Conservation (phyloP, 2,113 vertebrate species). For the Globicephala melas region DNA sequence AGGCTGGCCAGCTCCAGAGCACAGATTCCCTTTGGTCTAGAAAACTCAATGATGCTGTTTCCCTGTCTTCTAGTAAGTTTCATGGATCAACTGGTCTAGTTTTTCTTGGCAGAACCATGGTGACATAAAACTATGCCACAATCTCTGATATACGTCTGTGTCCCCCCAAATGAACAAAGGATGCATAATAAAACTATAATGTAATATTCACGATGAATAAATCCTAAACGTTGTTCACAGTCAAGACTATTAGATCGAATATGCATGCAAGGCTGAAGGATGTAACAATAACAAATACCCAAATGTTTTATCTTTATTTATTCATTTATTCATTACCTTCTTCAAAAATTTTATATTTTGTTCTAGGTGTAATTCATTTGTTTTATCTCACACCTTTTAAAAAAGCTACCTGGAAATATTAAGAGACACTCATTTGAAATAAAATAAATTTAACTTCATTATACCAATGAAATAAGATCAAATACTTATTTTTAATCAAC, state of each 20-base stretch:
- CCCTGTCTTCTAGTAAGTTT: neutral
- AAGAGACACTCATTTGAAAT: neutral
- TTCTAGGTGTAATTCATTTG: neutral
- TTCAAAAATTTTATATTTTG: conserved; percentile 20
- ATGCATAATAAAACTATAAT: neutral
- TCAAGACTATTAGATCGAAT: neutral
- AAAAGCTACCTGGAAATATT: conserved; percentile 17
- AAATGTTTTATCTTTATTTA: conserved; percentile 5
- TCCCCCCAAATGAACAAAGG: neutral
- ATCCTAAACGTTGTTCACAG: neutral
- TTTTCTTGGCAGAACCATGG: neutral
- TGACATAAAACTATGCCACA: neutral
- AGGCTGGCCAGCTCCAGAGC: neutral
- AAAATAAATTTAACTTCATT: conserved; percentile 26
- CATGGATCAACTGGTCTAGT: neutral
- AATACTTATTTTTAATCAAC: conserved; percentile 23
- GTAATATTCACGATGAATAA: neutral
- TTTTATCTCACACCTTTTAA: neutral
- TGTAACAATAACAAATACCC: neutral
- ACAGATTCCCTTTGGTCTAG: neutral
- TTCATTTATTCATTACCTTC: neutral
- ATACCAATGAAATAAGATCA: neutral
- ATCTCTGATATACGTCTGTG: neutral
- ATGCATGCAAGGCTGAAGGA: neutral
- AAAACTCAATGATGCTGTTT: neutral